Evolutionary conservation across 2,113 vertebrate genomes (phyloP), one percentile per base, ranked within the genome.

Genomic region (Ciconia boyciana): DNA sequence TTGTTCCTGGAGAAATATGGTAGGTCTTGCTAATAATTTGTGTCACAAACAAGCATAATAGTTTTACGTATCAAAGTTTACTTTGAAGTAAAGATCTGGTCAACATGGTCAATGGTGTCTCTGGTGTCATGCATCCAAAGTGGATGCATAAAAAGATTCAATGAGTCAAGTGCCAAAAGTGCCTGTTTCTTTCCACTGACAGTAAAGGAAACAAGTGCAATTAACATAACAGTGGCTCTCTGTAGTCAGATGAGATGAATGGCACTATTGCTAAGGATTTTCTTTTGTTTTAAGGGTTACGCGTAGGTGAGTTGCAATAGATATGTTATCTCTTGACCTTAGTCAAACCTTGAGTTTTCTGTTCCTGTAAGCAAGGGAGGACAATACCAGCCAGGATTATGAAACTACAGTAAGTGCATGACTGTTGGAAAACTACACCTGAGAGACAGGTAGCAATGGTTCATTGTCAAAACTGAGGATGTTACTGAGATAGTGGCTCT

Each of bases 91-190:
- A 87, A 72, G n/a, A 10, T 61, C 58, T 60, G 29, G 22, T 48
- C 71, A 66, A 0, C 20, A 10, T 11, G 22, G 24, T 39, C 2
- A 1, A 3, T 25, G n/a, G 7, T 68, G 32, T 58, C 34, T n/a
- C 34, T 58, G 57, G 7, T 74, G 26, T 28, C 41, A 31, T 21
- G 6, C 9, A 44, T 41, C 52, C 21, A 13, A 57, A 52, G 31
- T 48, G 19, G 31, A 34, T 44, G 54, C 32, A 39, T 19, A n/a
- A 77, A 77, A 6, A 69, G 7, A 41, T 46, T 36, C 34, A 28
- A 3, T 43, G 61, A 75, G 26, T 39, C 9, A 20, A 1, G 3
- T 55, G 51, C 13, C 24, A 58, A 21, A 43, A 71, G 6, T 34
- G 16, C 12, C 43, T 25, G 1, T 39, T 81, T 48, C 17, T 55